Percentiles rank a stretch among this genome's conserved stretches.
These are phyloP conservation scores for Rhinichthys klamathensis DNA, from an alignment of 2,113 vertebrate species.

Conservation along the genomic window DNA sequence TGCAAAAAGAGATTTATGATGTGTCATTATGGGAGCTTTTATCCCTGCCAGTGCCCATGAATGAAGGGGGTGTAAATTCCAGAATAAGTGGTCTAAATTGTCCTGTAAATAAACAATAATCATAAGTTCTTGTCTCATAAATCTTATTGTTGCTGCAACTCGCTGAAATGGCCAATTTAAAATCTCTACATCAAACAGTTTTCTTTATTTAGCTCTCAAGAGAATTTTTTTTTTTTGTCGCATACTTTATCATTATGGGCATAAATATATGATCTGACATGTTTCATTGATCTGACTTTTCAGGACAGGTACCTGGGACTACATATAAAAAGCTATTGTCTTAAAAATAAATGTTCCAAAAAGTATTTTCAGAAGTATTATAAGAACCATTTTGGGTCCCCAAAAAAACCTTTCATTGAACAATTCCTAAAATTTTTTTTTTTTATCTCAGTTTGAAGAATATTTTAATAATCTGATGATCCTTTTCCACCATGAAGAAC, in stretches of 20 bases:
- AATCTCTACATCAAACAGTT: background rate
- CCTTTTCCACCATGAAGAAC: background rate
- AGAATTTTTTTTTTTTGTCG: background rate
- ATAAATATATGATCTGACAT: background rate
- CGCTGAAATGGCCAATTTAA: background rate
- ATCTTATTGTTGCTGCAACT: background rate
- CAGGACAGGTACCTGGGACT: background rate
- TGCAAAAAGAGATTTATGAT: conserved; percentile 44
- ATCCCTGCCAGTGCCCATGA: conserved; percentile 30
- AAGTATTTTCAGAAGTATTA: too few species aligned
- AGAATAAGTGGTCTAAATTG: background rate
- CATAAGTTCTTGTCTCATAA: background rate
- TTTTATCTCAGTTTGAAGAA: background rate
- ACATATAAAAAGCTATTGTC: background rate
- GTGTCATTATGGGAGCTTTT: conserved; percentile 41
- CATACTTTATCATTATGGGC: background rate
- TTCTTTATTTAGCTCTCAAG: background rate
- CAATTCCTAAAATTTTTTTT: background rate
- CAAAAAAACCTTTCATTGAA: background rate
- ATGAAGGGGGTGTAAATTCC: conserved; percentile 8
- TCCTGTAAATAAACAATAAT: conserved; percentile 7
- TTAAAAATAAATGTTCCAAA: background rate
- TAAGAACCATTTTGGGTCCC: background rate
- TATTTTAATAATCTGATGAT: background rate
- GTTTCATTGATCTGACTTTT: background rate